Conservation (phyloP, 2,888 invertebrate species). For the Calliopum simillimum region DNA sequence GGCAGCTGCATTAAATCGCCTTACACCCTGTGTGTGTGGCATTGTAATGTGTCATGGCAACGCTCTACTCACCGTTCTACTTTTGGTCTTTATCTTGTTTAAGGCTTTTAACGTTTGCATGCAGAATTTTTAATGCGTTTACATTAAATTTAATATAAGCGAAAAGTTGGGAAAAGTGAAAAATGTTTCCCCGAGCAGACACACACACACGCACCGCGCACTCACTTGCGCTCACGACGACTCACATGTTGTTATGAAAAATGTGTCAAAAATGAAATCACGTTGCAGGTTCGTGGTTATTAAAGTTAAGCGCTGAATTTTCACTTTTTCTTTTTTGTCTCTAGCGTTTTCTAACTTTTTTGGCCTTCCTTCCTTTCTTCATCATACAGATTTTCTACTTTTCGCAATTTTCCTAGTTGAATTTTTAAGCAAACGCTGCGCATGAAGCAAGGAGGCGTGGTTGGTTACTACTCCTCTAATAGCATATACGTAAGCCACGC, state of each 20-base stretch:
- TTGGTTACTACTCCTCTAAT: background rate
- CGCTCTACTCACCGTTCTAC: background rate
- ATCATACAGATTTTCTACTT: no score
- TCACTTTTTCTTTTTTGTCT: conserved; percentile 25
- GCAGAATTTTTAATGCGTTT: conserved; percentile 33
- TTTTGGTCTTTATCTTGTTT: conserved; percentile 13
- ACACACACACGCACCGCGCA: background rate
- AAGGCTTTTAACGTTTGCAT: conserved; percentile 4
- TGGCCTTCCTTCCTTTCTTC: no score
- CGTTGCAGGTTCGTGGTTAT: conserved; percentile 32
- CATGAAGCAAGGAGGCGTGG: background rate
- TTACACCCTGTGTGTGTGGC: background rate
- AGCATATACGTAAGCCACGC: background rate
- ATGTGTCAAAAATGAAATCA: conserved; percentile 37
- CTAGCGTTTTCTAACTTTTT: no score
- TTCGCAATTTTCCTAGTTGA: no score
- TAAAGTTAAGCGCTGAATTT: conserved; percentile 38
- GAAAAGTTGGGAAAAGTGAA: conserved; percentile 17
- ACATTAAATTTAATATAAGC: conserved; percentile 34
- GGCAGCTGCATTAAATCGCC: background rate
- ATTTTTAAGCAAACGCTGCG: background rate
- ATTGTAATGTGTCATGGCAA: conserved; percentile 4
- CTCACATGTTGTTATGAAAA: conserved; percentile 16
- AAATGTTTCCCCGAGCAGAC: background rate
- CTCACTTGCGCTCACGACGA: conserved; percentile 1